Conservation (phyloP, 2,888 invertebrate genomes). For the Pachycephus smyrnensis region DNA sequence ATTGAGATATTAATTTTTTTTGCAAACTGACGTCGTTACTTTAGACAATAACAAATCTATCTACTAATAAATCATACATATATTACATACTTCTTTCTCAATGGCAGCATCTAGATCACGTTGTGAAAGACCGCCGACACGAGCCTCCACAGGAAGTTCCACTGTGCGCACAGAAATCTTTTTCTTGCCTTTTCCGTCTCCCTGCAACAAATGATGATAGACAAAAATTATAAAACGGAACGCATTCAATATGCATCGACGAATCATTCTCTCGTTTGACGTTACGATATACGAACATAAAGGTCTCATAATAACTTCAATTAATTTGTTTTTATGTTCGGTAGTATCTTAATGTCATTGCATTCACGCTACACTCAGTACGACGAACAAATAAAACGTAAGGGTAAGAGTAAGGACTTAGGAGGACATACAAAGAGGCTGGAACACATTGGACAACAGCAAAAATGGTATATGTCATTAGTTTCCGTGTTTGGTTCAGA, state of each 20-base stretch:
- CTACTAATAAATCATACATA: not conserved
- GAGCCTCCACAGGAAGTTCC: conserved; percentile 86
- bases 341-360: not conserved
- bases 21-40: not conserved
- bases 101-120: conserved; percentile 79
- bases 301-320: no score
- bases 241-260: not conserved
- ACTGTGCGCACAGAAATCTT: conserved; percentile 84
- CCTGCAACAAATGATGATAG: conserved; percentile 43
- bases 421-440: not conserved
- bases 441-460: not conserved
- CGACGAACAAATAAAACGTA: not conserved
- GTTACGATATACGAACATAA: not conserved
- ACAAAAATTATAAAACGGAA: not conserved
- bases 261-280: not conserved
- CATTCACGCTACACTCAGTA: not conserved
- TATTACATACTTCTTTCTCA: conserved; percentile 79
- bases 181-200: conserved; percentile 74
- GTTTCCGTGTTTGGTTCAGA: no score
- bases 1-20: not conserved
- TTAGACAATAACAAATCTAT: no score
- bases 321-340: not conserved
- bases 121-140: conserved; percentile 78
- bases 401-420: not conserved
- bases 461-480: not conserved